Evolutionary conservation across 2,888 invertebrate genomes (phyloP), one percentile per base, ranked within the genome.

Genomic region (Bhutanitis thaidina): DNA sequence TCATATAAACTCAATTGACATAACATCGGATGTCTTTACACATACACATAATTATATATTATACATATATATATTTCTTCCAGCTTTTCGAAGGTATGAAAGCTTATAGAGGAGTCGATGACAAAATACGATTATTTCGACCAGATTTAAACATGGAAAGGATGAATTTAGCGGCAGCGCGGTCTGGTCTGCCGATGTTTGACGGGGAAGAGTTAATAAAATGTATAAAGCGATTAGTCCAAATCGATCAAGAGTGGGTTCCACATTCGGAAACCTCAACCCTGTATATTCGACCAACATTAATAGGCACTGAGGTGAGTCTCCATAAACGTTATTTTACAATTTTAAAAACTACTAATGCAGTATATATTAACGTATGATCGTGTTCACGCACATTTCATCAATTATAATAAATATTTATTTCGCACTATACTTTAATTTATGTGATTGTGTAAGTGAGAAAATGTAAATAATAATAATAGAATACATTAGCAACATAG

Each of bases 81-180:
- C 84, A 99, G 98, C 90, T 98, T 58, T 99, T 99, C 77, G 99
- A 99, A 91, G 99, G 99, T 47, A 93, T 98, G 93, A 99, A 99
- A 87, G 98, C 98, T 0, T 99, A 96, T 85, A 92, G 98, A 62
- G 98, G 98, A 7, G 92, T 93, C 9, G 98, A 99, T 85, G 96
- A 95, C 51, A 94, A 93, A 85, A 96, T 99, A 61, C 91, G 98
- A 61, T 88, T 99, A 69, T 99, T 99, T 86, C 93, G 99, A 44
- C 99, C 99, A 0, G 95, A 98, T 48, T 89, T 97, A 75, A 99
- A 99, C 80, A 97, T 99, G 96, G 92, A 93, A 53, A 91, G 99
- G 61, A 97, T 99, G 97, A 94, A 96, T 69, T 74, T 91, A 50
- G 95, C 98, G 1, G 97, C 99, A 0, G 80, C 92, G 60, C 91